phyloP scores from a whole-genome alignment of 1,140 invertebrate genomes.

The Gyrodactylus bullatarudis region DNA sequence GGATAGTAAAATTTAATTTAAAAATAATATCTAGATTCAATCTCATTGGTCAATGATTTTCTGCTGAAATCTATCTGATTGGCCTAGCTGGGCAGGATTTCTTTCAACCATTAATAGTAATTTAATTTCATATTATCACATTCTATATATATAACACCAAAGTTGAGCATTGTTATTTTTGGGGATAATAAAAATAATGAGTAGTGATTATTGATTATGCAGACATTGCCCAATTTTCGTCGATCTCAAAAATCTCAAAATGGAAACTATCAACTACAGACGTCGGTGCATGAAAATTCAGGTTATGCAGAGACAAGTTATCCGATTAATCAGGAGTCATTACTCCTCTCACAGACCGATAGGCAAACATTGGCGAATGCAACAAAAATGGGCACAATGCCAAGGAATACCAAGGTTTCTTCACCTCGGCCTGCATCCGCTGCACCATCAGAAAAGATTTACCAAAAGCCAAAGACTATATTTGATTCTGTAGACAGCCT shows the following conservation, averaged over 20 bases:
- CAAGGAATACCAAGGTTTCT: not conserved
- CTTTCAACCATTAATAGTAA: too few species aligned
- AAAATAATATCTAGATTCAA: too few species aligned
- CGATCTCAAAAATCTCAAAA: not conserved
- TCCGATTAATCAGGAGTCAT: not conserved
- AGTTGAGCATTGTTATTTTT: too few species aligned
- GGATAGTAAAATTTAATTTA: too few species aligned
- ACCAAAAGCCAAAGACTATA: not conserved
- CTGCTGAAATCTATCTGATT: too few species aligned
- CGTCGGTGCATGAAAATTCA: not conserved
- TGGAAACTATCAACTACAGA: not conserved
- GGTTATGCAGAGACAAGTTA: not conserved
- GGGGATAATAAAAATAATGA: too few species aligned
- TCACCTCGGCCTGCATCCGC: not conserved
- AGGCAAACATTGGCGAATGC: not conserved
- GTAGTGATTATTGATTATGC: too few species aligned
- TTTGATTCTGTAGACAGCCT: not conserved
- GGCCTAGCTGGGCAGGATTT: too few species aligned
- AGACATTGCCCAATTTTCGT: not conserved
- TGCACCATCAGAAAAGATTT: not conserved
- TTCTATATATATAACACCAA: too few species aligned
- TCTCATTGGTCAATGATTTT: too few species aligned
- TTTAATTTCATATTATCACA: too few species aligned
- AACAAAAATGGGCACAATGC: not conserved
- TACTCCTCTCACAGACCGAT: not conserved